These are phyloP conservation scores for Caranx ignobilis DNA, from an alignment of 2,113 vertebrate genomes.

Conservation along the genomic window DNA sequence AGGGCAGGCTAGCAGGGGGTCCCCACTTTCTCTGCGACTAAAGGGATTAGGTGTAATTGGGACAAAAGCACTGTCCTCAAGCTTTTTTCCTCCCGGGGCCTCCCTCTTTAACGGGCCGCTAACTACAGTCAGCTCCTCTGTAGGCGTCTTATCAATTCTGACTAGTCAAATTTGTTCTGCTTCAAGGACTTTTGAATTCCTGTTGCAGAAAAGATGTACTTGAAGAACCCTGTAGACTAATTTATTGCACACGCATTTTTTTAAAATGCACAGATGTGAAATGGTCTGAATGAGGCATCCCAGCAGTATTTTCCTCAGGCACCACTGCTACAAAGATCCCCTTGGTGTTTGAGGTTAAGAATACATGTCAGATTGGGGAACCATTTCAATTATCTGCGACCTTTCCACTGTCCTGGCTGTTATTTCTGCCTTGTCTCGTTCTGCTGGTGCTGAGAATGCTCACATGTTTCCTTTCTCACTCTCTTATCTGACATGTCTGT, in stretches of 20 bases:
- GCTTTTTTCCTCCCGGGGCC: conserved; percentile 29
- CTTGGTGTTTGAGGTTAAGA: conserved; percentile 26
- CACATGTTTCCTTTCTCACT: conserved; percentile 77
- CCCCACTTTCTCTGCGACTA: conserved; percentile 72
- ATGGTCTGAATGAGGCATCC: not conserved
- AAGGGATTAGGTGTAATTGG: conserved; percentile 78
- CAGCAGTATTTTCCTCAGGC: not conserved
- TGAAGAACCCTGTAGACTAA: not conserved
- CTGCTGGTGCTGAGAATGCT: conserved; percentile 64
- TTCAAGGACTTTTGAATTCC: conserved; percentile 14
- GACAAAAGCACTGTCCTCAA: conserved; percentile 73
- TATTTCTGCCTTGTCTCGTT: conserved; percentile 54
- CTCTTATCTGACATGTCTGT: conserved; percentile 67
- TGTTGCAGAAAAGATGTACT: not conserved
- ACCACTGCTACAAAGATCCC: not conserved
- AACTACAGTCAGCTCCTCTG: conserved; percentile 48
- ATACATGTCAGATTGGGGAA: conserved; percentile 28
- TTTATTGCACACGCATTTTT: too few species aligned
- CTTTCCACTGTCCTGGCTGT: conserved; percentile 50
- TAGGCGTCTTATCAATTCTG: conserved; percentile 40
- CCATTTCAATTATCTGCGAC: conserved; percentile 65
- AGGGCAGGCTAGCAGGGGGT: conserved; percentile 57
- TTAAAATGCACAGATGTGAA: not conserved
- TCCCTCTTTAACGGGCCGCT: conserved; percentile 16
- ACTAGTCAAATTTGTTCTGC: conserved; percentile 49